phyloP scores from a whole-genome alignment of 2,797 vertebrate genomes.

The Tragopan temminckii region DNA sequence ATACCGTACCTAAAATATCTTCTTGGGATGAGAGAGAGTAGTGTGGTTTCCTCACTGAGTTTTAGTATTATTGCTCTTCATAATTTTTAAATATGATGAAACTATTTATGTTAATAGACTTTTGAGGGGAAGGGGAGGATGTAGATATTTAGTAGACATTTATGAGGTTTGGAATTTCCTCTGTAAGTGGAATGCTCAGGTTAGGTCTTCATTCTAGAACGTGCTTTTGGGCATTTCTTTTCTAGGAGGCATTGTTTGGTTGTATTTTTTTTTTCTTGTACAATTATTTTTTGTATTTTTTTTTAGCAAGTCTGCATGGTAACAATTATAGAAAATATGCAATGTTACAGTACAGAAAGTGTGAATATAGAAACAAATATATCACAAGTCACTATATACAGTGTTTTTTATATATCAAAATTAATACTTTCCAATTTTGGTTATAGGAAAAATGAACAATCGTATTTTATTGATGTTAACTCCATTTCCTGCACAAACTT shows the following conservation, averaged over 20 bases:
- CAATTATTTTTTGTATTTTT: too few species aligned
- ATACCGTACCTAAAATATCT: neutral
- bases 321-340: neutral
- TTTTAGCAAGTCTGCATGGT: neutral
- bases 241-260: neutral
- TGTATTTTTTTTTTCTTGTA: neutral
- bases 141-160: neutral
- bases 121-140: neutral
- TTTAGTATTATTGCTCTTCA: neutral
- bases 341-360: neutral
- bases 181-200: neutral
- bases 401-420: rapidly evolving
- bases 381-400: neutral
- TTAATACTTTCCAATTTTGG: neutral
- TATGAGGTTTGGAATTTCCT: neutral
- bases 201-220: neutral
- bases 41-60: neutral
- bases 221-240: neutral
- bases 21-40: neutral
- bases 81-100: neutral
- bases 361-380: neutral
- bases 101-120: neutral
- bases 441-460: neutral
- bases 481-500: neutral
- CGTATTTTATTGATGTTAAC: neutral